These are phyloP conservation scores for Baryphthengus martii DNA, from an alignment of 2,113 vertebrate genomes.

Conservation along the genomic window DNA sequence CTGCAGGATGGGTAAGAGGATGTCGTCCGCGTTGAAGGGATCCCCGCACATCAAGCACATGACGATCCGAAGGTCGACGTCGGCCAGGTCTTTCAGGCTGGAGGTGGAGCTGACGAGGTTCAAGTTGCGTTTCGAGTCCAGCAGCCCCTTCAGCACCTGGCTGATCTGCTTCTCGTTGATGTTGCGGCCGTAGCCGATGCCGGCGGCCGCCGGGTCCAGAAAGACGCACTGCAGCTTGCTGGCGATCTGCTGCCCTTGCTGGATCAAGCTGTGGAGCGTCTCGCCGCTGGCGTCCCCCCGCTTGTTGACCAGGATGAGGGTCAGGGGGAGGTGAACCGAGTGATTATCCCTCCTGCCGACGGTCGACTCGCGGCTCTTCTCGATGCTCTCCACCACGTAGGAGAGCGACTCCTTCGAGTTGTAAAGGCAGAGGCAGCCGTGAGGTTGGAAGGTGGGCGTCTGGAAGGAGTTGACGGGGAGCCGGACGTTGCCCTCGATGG, in stretches of 20 bases:
- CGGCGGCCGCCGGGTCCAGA: slow-evolving; percentile 87
- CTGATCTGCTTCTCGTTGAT: slow-evolving; percentile 91
- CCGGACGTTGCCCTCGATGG: slow-evolving; percentile 94
- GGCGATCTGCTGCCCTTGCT: slow-evolving; percentile 91
- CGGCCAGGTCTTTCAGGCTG: slow-evolving; percentile 80
- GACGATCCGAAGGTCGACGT: slow-evolving; percentile 86
- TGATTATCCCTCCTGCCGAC: slow-evolving; percentile 84
- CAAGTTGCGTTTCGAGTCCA: slow-evolving; percentile 84
- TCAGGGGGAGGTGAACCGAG: slow-evolving; percentile 81
- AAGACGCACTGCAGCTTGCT: slow-evolving; percentile 88
- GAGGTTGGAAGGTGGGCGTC: slow-evolving; percentile 91
- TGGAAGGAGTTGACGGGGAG: slow-evolving; percentile 96
- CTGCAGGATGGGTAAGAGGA: slow-evolving; percentile 86
- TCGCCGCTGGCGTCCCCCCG: slow-evolving; percentile 89
- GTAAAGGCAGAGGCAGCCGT: slow-evolving; percentile 95
- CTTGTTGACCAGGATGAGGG: slow-evolving; percentile 88
- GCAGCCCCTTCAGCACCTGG: slow-evolving; percentile 84
- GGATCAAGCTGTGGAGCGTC: slow-evolving; percentile 88
- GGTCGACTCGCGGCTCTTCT: slow-evolving; percentile 87
- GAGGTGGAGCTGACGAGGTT: slow-evolving; percentile 75
- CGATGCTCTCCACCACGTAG: slow-evolving; percentile 93
- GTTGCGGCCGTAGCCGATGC: slow-evolving; percentile 87
- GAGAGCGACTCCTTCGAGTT: slow-evolving; percentile 95
- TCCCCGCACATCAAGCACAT: slow-evolving; percentile 97
- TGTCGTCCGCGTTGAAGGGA: slow-evolving; percentile 83